Evolutionary conservation across 2,797 vertebrate species (phyloP), one percentile per base, ranked within the genome.

Genomic region (Australoheros facetus): DNA sequence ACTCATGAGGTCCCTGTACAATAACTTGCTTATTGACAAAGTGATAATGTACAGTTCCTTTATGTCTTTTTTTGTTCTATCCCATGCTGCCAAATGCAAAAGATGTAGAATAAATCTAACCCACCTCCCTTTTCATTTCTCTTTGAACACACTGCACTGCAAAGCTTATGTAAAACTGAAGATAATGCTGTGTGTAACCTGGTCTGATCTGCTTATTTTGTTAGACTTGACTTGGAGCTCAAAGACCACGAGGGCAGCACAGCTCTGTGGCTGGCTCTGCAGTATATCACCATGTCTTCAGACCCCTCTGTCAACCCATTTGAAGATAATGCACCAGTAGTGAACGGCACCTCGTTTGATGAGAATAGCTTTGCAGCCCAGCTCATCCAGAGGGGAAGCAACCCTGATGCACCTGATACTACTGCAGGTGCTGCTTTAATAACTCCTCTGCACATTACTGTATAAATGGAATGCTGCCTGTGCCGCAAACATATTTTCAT

Each of bases 181-280:
- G 8, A 21, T 78, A 53, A 58, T 23, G 42, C 48, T 42, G 12
- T 0, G 1, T 72, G 8, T 72, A 74, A 73, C 53, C 11, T 57
- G 17, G 26, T 28, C 9, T 77, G 64, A 76, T 84, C 51, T 60
- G 32, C 66, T 30, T n/a, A 4, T 73, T 48, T 70, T 23, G 7
- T 87, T 85, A 99, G 98, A 56, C 93, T 99, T 72, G 97, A 99
- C 87, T 92, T 99, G 89, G 98, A 99, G 75, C 95, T 99, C 42
- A 99, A 98, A 91, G 98, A 99, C 89, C 97, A 99, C 0, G 97
- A 98, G 77, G 98, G 98, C 82, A 99, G 97, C 93, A 98, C 97
- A 1, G 97, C 97, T 28, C 94, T 99, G 85, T 99, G 98, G 98
- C 94, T 99, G 34, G 97, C 98, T 0, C 94, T 98, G 79, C 98